phyloP scores from a whole-genome alignment of 2,113 vertebrate genomes.

The Corythornis vintsioides region DNA sequence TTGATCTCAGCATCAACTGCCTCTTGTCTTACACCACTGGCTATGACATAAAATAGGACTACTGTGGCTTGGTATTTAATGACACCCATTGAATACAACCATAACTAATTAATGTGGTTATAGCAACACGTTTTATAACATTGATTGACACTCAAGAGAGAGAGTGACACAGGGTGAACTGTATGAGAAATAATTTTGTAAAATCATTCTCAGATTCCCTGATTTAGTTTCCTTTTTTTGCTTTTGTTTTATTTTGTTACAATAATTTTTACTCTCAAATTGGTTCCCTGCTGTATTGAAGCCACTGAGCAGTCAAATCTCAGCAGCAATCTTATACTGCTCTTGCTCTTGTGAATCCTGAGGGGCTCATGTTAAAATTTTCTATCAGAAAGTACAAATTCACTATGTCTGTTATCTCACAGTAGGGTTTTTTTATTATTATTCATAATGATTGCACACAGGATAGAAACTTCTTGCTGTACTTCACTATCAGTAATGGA shows the following conservation, averaged over 20 bases:
- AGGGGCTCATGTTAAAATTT: not conserved
- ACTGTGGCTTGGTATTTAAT: conserved; percentile 42
- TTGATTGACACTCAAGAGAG: conserved; percentile 34
- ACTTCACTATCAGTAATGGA: not conserved
- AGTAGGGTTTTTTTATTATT: not conserved
- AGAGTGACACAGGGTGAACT: conserved; percentile 14
- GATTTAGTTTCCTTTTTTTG: not conserved
- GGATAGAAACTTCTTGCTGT: not conserved
- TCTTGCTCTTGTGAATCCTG: conserved; percentile 15
- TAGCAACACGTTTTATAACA: conserved; percentile 64
- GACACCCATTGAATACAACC: conserved; percentile 46
- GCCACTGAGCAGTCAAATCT: conserved; percentile 29
- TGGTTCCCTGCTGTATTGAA: not conserved
- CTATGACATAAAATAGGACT: conserved; percentile 34
- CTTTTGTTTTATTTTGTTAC: not conserved
- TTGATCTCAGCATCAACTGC: not conserved
- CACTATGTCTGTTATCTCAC: not conserved
- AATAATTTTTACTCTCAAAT: not conserved
- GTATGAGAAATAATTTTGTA: conserved; percentile 23
- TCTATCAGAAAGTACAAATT: not conserved
- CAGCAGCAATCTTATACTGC: not conserved
- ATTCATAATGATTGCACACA: not conserved
- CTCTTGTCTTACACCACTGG: conserved; percentile 28
- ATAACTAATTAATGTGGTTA: conserved; percentile 75
- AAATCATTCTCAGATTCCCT: conserved; percentile 8